Base-by-base conservation (phyloP, 2,113 vertebrate genomes). In the Lophura nycthemera region DNA sequence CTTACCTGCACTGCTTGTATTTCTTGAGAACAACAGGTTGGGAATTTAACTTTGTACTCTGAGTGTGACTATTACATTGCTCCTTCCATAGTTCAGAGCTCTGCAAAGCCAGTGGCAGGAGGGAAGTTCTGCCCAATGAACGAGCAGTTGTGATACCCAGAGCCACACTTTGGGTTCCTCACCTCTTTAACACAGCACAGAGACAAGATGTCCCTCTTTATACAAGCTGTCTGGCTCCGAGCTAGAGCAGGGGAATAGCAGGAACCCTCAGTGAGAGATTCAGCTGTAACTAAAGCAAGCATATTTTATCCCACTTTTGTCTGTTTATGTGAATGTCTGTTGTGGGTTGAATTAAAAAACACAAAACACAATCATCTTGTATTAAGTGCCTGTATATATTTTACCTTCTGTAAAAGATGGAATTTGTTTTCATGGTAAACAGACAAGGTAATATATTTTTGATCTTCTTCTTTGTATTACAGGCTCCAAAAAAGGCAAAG, bases 401-500 rank as follows among this genome's bases (percentile, higher is more conserved):
- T 81, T 57, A 25, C 16, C n/a, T 83, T 75, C 65, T 83, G 29
- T 57, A 80, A 74, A 71, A 93, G 82, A 74, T 8, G 12, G 36
- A 45, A 80, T 88, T 86, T 71, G 9, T 91, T 94, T 88, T 78
- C 40, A 63, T 65, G 56, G 38, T 88, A 71, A 86, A 64, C 52
- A 85, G 73, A 52, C 36, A 47, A 83, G 75, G 42, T 59, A 78
- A 43, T 52, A 36, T 6, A 4, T 54, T 70, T 57, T 43, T 84
- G 27, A 86, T 83, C 72, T 88, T 79, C 6, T 81, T 93, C 48
- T 86, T 90, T 92, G 10, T 91, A 27, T 88, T 61, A 2, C 90
- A 99, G 98, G 84, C 98, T 75, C 98, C 98, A 4, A 98, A 98
- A 95, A 98, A 98, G 95, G 98, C 98, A 50, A 98, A 98, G 97